Evolutionary conservation across 1,140 invertebrate genomes (phyloP).

Genomic region (Drosophila equinoxialis): DNA sequence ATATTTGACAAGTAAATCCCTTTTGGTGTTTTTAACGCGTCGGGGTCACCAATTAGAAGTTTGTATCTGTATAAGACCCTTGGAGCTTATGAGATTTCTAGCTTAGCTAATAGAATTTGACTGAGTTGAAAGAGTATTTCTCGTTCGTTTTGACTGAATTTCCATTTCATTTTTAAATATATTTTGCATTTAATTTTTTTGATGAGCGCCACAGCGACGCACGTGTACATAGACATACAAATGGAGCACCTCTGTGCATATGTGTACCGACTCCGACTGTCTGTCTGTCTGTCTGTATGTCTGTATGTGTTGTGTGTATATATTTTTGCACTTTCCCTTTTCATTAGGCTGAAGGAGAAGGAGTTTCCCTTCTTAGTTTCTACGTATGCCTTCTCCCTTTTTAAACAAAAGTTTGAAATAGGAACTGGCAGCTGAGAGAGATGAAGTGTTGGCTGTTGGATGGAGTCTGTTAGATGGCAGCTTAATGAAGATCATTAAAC

Average conservation of each 20-base stretch:
- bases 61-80: background rate
- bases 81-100: too few species aligned
- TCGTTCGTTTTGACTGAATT: background rate
- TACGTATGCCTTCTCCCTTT: slow-evolving; percentile 20
- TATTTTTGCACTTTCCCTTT: slow-evolving; percentile 56
- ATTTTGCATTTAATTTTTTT: slow-evolving; percentile 55
- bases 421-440: slow-evolving; percentile 11
- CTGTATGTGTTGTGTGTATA: background rate
- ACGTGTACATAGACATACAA: background rate
- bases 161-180: slow-evolving; percentile 36
- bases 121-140: background rate
- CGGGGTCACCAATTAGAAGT: slow-evolving; percentile 10
- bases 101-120: too few species aligned
- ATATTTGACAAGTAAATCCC: too few species aligned
- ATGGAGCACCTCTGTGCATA: background rate
- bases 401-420: slow-evolving; percentile 33
- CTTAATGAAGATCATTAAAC: slow-evolving; percentile 23
- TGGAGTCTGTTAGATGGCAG: slow-evolving; percentile 5
- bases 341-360: slow-evolving; percentile 16
- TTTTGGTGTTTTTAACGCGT: background rate
- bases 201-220: slow-evolving; percentile 14
- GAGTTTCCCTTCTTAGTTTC: slow-evolving; percentile 28
- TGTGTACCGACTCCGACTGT: slow-evolving; percentile 2
- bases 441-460: slow-evolving; percentile 14
- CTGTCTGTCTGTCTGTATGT: background rate